Conservation (phyloP, 1,140 invertebrate genomes). For the Drosophila kikkawai region DNA sequence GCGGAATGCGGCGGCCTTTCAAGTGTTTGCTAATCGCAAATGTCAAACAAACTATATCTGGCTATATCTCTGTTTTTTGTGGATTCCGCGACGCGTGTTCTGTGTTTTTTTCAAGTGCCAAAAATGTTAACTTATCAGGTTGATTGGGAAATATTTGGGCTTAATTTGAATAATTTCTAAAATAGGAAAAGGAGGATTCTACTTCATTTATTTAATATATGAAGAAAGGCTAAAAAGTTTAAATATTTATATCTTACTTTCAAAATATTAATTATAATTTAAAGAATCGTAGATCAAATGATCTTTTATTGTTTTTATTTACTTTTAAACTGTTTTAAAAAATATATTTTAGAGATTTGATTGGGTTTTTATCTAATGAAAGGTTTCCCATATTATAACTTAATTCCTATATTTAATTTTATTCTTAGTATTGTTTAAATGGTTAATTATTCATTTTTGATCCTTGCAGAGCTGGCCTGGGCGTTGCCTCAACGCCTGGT, state of each 20-base stretch:
- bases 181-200: background rate
- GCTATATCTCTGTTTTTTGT: constrained; percentile 10
- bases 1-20: constrained; percentile 42
- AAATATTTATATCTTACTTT: background rate
- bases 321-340: background rate
- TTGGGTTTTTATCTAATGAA: background rate
- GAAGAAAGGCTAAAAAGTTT: background rate
- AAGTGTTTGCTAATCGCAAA: constrained; percentile 39
- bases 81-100: background rate
- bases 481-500: constrained; percentile 63
- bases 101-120: constrained; percentile 7
- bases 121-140: constrained; percentile 1
- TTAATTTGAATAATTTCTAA: background rate
- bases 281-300: no score
- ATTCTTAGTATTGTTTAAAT: background rate
- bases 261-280: no score
- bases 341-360: background rate
- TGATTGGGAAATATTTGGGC: background rate
- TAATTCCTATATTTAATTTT: background rate
- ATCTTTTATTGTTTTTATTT: background rate
- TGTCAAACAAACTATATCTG: constrained; percentile 17
- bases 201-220: no score
- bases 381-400: background rate
- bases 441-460: background rate
- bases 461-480: constrained; percentile 75